These are phyloP conservation scores for Bergia sp. DNA, from an alignment of 92 coral and sea anemone species.

Conservation along the genomic window DNA sequence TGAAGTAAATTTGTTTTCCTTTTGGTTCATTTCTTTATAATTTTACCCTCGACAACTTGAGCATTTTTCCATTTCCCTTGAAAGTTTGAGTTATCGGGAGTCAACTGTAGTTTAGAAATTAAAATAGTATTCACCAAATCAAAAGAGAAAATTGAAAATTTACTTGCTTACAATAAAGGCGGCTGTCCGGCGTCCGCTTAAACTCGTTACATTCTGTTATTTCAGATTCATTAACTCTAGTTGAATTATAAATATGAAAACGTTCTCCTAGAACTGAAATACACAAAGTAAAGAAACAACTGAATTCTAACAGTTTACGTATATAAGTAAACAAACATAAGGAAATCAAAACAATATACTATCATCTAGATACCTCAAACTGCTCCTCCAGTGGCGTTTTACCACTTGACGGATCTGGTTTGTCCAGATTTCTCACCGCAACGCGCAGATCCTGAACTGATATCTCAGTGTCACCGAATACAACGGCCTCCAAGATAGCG, in stretches of 20 bases:
- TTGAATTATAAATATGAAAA: not conserved
- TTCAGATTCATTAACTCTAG: too few relatives aligned
- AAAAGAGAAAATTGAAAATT: too few relatives aligned
- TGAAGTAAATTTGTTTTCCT: too few relatives aligned
- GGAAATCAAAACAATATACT: not conserved
- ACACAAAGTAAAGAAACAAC: not conserved
- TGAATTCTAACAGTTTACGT: not conserved
- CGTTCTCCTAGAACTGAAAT: not conserved
- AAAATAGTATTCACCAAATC: too few relatives aligned
- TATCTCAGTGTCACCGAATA: conserved; percentile 68
- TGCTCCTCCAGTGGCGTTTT: conserved; percentile 50
- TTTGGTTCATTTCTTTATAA: too few relatives aligned
- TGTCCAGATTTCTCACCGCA: conserved; percentile 33
- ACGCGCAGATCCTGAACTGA: conserved; percentile 63
- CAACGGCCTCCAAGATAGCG: conserved; percentile 68
- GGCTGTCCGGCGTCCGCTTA: too few relatives aligned
- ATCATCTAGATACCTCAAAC: conserved; percentile 52
- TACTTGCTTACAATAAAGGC: too few relatives aligned
- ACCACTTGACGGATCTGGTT: conserved; percentile 16
- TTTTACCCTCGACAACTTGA: too few relatives aligned
- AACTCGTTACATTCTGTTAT: too few relatives aligned
- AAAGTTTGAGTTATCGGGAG: too few relatives aligned
- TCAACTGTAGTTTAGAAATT: too few relatives aligned
- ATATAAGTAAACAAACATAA: not conserved
- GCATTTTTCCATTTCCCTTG: too few relatives aligned